A percentile compares a stretch with the other conserved stretches of the same genome.
Evolutionary conservation across 2,888 invertebrate genomes (phyloP).

Genomic region (Coleophora deauratella): DNA sequence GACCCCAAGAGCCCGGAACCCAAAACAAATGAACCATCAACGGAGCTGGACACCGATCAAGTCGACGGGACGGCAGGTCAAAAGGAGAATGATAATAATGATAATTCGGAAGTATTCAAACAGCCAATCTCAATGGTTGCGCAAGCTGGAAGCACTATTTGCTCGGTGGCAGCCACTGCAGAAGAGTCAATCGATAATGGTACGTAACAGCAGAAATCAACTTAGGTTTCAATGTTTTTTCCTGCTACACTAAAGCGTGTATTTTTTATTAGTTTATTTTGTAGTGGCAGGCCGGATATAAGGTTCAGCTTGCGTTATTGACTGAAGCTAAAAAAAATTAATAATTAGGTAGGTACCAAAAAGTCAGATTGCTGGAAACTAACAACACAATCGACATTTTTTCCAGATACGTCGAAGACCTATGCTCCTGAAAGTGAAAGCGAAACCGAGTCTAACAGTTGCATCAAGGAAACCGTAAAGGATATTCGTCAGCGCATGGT

Average conservation of each 20-base stretch:
- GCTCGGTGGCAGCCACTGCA: conserved; percentile 15
- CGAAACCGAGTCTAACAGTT: conserved; percentile 1
- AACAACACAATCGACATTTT: no score
- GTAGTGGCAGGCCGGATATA: no score
- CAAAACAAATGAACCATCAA: background rate
- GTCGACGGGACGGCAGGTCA: no score
- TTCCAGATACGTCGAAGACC: conserved; percentile 41
- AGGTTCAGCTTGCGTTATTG: no score
- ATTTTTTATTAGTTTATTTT: no score
- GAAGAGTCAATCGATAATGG: conserved; percentile 24
- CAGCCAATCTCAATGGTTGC: conserved; percentile 34
- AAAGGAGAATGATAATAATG: conserved; percentile 3
- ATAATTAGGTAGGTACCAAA: no score
- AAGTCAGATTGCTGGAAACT: no score
- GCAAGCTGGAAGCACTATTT: conserved; percentile 36
- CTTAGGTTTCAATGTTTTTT: no score
- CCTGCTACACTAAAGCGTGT: no score
- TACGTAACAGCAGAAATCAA: conserved; percentile 14
- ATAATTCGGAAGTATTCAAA: conserved; percentile 9
- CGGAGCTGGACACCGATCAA: background rate
- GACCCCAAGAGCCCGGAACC: background rate
- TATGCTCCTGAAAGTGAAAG: conserved; percentile 28
- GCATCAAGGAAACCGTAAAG: background rate
- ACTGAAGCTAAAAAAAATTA: no score
- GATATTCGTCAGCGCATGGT: conserved; percentile 20